Conservation (phyloP, 2,888 invertebrate genomes). For the Bellardia pandia region DNA sequence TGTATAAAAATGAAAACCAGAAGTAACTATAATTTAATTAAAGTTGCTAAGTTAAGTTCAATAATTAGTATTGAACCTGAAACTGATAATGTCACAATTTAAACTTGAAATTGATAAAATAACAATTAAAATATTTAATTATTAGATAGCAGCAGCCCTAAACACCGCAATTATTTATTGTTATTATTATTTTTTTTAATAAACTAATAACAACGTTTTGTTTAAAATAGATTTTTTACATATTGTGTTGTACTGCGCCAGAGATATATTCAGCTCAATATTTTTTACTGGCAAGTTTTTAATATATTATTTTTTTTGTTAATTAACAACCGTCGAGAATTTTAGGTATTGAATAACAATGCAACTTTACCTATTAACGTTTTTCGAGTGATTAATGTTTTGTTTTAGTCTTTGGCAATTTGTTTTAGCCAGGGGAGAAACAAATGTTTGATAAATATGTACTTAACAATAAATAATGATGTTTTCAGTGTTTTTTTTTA, state of each 20-base stretch:
- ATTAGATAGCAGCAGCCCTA: background rate
- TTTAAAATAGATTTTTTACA: background rate
- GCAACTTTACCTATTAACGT: slow-evolving; percentile 28
- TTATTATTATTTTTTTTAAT: background rate
- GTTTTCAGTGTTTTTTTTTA: background rate
- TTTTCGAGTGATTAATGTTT: slow-evolving; percentile 29
- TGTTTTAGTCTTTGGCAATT: background rate
- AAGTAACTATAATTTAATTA: background rate
- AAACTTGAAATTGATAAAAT: background rate
- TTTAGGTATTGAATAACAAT: background rate
- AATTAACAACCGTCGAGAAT: background rate
- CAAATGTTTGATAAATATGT: slow-evolving; percentile 11
- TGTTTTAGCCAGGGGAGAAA: background rate
- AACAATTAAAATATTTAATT: slow-evolving; percentile 4
- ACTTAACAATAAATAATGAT: slow-evolving; percentile 1
- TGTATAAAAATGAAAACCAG: background rate
- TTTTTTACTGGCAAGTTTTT: background rate
- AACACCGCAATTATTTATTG: background rate
- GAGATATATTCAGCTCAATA: background rate
- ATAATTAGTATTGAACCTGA: slow-evolving; percentile 7
- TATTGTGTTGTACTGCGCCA: background rate
- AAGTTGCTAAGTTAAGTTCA: background rate
- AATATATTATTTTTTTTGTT: background rate
- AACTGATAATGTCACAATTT: background rate
- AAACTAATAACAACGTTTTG: background rate